Conservation (phyloP, 2,797 vertebrate species). For the Etheostoma perlongum region DNA sequence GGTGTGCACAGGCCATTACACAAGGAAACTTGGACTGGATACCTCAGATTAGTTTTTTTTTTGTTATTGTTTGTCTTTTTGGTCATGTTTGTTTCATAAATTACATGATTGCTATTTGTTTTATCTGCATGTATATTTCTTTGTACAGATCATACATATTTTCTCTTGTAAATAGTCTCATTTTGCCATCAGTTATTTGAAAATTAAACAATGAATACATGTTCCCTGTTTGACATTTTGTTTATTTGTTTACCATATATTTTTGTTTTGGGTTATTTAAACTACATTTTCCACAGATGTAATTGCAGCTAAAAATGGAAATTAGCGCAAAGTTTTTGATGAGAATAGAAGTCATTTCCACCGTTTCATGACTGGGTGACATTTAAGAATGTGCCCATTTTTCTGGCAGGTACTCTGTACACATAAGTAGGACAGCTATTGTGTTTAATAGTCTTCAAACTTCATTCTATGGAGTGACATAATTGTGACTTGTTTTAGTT, state of each 20-base stretch:
- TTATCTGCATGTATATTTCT: conserved; percentile 98
- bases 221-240: conserved; percentile 52
- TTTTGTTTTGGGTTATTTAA: conserved; percentile 21
- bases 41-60: conserved; percentile 81
- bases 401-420: too few species aligned
- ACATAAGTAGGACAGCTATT: too few species aligned
- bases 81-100: conserved; percentile 76
- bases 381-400: too few species aligned
- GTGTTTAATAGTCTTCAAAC: too few species aligned
- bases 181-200: conserved; percentile 97
- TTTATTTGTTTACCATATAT: conserved; percentile 17
- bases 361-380: too few species aligned
- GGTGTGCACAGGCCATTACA: conserved; percentile 65
- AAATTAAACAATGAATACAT: conserved; percentile 95
- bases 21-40: conserved; percentile 86
- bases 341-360: too few species aligned
- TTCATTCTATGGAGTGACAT: too few species aligned
- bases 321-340: too few species aligned
- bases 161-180: conserved; percentile 95
- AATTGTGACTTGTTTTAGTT: too few species aligned
- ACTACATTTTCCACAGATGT: neutral
- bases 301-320: too few species aligned
- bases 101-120: conserved; percentile 75
- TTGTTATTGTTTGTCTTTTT: conserved; percentile 42
- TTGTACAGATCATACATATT: conserved; percentile 96